phyloP scores from a whole-genome alignment of 2,113 vertebrate genomes.

The Scopus umbretta region DNA sequence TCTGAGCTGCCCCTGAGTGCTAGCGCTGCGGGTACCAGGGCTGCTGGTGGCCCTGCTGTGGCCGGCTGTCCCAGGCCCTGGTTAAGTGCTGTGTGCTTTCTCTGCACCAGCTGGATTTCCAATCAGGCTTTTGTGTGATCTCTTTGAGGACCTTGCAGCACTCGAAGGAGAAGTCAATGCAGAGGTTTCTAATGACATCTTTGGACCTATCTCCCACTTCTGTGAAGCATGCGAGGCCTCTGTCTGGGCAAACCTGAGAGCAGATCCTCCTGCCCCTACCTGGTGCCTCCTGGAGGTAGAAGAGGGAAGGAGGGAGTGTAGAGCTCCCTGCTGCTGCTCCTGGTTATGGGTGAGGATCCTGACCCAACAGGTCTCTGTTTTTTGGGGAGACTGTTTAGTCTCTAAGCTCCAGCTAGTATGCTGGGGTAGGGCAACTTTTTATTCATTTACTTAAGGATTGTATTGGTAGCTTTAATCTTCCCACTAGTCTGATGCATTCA shows the following conservation, averaged over 20 bases:
- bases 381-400: not conserved
- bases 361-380: fast-evolving
- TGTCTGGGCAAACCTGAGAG: not conserved
- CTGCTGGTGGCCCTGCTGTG: not conserved
- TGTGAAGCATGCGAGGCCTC: fast-evolving
- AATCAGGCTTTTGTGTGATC: not conserved
- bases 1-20: not conserved
- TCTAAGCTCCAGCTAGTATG: not conserved
- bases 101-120: not conserved
- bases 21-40: fast-evolving
- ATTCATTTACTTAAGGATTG: not conserved
- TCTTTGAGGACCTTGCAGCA: not conserved
- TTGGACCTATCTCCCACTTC: not conserved
- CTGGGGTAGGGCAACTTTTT: not conserved
- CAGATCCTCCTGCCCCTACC: not conserved
- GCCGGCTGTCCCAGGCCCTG: not conserved
- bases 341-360: not conserved
- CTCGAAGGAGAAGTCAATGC: not conserved
- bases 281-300: not conserved
- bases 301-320: not conserved
- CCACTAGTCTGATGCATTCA: not conserved
- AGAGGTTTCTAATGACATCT: not conserved
- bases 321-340: not conserved
- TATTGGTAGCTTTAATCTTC: not conserved
- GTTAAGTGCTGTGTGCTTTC: not conserved